These are phyloP conservation scores for Lasiommata megera DNA, from an alignment of 2,888 invertebrate genomes.

Conservation along the genomic window DNA sequence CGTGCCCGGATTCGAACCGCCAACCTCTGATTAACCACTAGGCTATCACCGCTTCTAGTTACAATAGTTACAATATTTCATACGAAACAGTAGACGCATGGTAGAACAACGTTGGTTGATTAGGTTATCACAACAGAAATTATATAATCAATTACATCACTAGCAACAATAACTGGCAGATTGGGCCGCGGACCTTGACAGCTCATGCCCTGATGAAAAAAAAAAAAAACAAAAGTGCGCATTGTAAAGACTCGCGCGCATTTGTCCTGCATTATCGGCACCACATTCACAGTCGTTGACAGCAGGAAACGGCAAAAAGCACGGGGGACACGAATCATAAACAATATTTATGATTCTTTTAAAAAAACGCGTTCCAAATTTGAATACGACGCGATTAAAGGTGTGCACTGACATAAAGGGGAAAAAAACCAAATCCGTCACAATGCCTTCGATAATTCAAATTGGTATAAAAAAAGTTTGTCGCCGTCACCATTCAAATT, in stretches of 20 bases:
- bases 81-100: too few species aligned
- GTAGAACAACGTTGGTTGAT: too few species aligned
- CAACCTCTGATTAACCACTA: too few species aligned
- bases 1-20: too few species aligned
- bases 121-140: too few species aligned
- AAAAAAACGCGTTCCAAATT: constrained; percentile 59
- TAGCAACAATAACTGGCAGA: constrained; percentile 36
- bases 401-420: constrained; percentile 43
- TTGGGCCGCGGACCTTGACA: constrained; percentile 37
- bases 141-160: constrained; percentile 19
- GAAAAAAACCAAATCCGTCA: constrained; percentile 49
- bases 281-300: constrained; percentile 69
- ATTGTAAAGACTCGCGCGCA: constrained; percentile 39
- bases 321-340: constrained; percentile 63
- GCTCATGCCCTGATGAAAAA: constrained; percentile 24
- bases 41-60: too few species aligned
- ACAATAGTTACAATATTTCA: too few species aligned
- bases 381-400: constrained; percentile 65
- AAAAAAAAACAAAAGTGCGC: constrained; percentile 31
- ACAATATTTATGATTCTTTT: constrained; percentile 62
- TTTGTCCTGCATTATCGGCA: constrained; percentile 61
- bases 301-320: constrained; percentile 72
- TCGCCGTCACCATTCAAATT: constrained; percentile 70
- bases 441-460: constrained; percentile 57
- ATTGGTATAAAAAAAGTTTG: constrained; percentile 49